Conservation (phyloP, 2,888 invertebrate genomes). For the Aproaerema taeniolella region DNA sequence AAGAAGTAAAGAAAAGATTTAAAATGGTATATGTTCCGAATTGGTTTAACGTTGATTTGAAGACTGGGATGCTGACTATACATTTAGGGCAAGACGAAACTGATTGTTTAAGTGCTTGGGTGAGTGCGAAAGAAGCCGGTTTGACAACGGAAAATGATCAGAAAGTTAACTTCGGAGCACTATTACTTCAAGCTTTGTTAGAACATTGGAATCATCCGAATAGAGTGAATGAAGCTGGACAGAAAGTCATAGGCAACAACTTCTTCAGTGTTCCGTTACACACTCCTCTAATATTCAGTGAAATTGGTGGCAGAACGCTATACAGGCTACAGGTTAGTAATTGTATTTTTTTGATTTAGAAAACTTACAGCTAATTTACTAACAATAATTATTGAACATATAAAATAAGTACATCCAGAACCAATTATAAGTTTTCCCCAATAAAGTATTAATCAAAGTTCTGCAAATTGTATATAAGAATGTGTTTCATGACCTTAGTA, state of each 20-base stretch:
- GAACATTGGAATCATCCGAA: conserved; percentile 94
- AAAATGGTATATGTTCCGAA: conserved; percentile 98
- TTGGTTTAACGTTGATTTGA: conserved; percentile 99
- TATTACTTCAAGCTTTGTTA: conserved; percentile 94
- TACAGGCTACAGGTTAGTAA: conserved; percentile 81
- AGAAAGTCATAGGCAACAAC: conserved; percentile 84
- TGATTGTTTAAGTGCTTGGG: conserved; percentile 99
- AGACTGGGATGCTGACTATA: conserved; percentile 98
- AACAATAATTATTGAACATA: too few relatives aligned
- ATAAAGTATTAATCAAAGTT: too few relatives aligned
- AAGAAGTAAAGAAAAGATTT: conserved; percentile 93
- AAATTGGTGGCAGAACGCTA: conserved; percentile 95
- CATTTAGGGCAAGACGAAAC: conserved; percentile 98
- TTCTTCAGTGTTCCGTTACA: conserved; percentile 96
- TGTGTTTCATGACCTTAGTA: too few relatives aligned
- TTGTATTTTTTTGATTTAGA: too few relatives aligned
- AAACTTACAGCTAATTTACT: too few relatives aligned
- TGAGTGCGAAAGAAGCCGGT: conserved; percentile 96
- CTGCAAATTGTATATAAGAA: too few relatives aligned
- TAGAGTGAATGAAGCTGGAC: conserved; percentile 80
- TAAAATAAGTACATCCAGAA: too few relatives aligned
- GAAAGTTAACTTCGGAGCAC: conserved; percentile 96
- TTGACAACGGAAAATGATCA: conserved; percentile 88
- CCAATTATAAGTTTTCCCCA: too few relatives aligned
- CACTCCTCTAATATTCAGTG: conserved; percentile 98